Evolutionary conservation across 2,888 invertebrate genomes (phyloP), one percentile per base, ranked within the genome.

Genomic region (Macroteleia sp.): DNA sequence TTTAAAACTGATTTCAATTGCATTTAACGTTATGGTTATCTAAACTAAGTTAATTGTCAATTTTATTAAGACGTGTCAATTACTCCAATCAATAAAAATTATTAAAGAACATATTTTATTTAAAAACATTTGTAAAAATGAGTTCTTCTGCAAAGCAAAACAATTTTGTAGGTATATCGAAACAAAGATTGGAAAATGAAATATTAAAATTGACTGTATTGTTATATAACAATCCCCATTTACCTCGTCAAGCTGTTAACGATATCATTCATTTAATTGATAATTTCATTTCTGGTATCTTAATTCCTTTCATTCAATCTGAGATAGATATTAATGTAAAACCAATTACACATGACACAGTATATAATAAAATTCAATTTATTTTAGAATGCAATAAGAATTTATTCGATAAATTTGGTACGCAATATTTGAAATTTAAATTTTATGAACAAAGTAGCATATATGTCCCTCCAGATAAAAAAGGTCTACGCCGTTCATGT

Each of bases 161-260:
- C n/a, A n/a, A n/a, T n/a, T n/a, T n/a, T n/a, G n/a, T n/a, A n/a
- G n/a, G n/a, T n/a, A n/a, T n/a, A n/a, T n/a, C n/a, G n/a, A n/a
- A n/a, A n/a, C n/a, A 42, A 39, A 28, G 3, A 10, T 10, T 36
- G 8, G 1, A 20, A 20, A 22, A n/a, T n/a, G 42, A 42, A 42
- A 22, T 42, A 10, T 10, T 42, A 20, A 42, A 20, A 42, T 42
- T 42, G n/a, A 79, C 66, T 3, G 20, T 79, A 1, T 10, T 9
- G 4, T 56, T 75, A 39, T 75, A 79, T 28, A 66, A 75, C 12
- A 79, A 71, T 59, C 32, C 70, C 8, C 28, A 48, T 20, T 22
- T 75, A 2, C 59, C 64, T 9, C 50, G 79, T 39, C 59, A 76
- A 75, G 61, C 46, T 14, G 66, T 75, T 20, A 34, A 64, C 28